Evolutionary conservation across 2,797 vertebrate genomes (phyloP).

Genomic region (Syngnathus rostellatus): DNA sequence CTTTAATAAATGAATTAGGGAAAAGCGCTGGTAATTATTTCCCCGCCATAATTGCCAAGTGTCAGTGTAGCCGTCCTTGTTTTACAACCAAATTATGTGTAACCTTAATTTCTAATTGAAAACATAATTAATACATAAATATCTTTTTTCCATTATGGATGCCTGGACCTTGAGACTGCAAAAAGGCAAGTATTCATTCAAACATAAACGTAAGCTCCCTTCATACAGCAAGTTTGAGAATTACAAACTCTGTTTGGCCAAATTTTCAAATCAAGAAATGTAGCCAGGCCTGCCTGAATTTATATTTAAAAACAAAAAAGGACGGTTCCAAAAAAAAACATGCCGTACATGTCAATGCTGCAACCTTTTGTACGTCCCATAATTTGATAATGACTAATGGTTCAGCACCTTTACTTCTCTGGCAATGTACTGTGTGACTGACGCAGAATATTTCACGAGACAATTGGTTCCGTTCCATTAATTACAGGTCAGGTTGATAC

Average conservation of each 20-base stretch:
- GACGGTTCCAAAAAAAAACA: neutral
- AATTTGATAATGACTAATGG: conserved; percentile 1
- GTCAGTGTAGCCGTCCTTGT: neutral
- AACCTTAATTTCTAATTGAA: neutral
- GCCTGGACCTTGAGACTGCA: no score
- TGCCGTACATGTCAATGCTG: no score
- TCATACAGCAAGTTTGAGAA: no score
- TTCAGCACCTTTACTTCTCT: conserved; percentile 8
- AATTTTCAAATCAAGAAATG: no score
- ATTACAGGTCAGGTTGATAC: conserved; percentile 22
- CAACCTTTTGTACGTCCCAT: neutral
- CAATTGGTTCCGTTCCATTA: conserved; percentile 25
- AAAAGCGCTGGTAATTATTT: neutral
- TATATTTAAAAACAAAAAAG: neutral
- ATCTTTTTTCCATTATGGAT: no score
- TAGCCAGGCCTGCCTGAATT: no score
- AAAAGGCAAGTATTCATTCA: no score
- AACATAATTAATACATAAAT: no score
- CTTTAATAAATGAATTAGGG: neutral
- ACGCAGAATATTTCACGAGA: conserved; percentile 13
- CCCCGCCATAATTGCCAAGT: neutral
- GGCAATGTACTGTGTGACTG: neutral
- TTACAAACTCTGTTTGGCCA: no score
- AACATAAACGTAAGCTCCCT: no score
- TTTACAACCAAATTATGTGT: neutral